These are phyloP conservation scores for Pinctada fucata DNA, from an alignment of 2,888 invertebrate species.

Conservation along the genomic window DNA sequence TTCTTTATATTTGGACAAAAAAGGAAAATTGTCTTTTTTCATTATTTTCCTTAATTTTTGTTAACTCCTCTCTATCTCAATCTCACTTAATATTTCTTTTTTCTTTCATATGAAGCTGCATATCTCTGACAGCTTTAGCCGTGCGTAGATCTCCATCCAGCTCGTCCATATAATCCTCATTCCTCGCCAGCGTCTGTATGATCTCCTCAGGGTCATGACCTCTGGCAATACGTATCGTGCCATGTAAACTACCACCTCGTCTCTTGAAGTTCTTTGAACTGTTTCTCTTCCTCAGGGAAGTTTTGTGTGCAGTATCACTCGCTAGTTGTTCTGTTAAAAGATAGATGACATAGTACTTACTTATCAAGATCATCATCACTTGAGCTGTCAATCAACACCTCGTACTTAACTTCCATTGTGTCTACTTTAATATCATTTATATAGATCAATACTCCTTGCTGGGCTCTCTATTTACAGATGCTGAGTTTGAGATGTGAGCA, in stretches of 20 bases:
- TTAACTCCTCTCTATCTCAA: not conserved
- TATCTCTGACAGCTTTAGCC: slow-evolving; percentile 51
- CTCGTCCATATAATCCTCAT: slow-evolving; percentile 50
- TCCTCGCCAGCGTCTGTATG: slow-evolving; percentile 38
- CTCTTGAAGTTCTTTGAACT: slow-evolving; percentile 38
- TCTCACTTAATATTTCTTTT: slow-evolving; percentile 61
- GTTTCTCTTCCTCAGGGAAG: slow-evolving; percentile 33
- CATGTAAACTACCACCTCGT: slow-evolving; percentile 41
- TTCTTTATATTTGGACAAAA: not conserved
- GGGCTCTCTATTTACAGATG: too few species aligned
- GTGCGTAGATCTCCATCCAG: slow-evolving; percentile 54
- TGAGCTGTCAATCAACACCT: too few species aligned
- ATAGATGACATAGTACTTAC: too few species aligned
- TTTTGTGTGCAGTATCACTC: slow-evolving; percentile 44
- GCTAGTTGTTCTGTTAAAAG: slow-evolving; percentile 50
- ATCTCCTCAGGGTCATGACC: slow-evolving; percentile 51
- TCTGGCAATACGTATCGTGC: slow-evolving; percentile 39
- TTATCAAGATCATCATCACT: too few species aligned
- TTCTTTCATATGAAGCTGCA: slow-evolving; percentile 58
- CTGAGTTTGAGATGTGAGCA: too few species aligned
- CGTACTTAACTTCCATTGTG: too few species aligned
- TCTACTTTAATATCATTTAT: too few species aligned
- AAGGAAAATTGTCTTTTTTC: too few species aligned
- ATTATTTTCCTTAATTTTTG: too few species aligned
- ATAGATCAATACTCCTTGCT: too few species aligned